A percentile compares a stretch with the other conserved stretches of the same genome.
These are phyloP conservation scores for Tonatia bakeri DNA, from an alignment of 2,113 vertebrate genomes.

Conservation along the genomic window DNA sequence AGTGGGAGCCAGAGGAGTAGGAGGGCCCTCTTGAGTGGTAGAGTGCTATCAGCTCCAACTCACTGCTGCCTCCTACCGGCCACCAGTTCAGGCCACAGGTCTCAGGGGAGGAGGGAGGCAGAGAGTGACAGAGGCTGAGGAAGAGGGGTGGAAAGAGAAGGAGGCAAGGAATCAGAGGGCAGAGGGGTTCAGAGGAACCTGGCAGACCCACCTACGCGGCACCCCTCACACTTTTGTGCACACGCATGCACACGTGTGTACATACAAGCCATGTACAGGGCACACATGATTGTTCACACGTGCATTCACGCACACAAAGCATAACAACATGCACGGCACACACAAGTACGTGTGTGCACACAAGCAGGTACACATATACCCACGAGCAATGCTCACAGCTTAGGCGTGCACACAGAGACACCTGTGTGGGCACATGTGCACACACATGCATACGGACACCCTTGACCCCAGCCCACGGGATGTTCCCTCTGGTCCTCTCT, in stretches of 20 bases:
- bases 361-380: fast-evolving
- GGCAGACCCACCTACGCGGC: not conserved
- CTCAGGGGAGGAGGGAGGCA: not conserved
- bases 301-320: not conserved
- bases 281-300: no score
- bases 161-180: not conserved
- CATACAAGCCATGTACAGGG: not conserved
- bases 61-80: not conserved
- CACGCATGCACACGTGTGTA: fast-evolving
- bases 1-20: slow-evolving; percentile 21
- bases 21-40: not conserved
- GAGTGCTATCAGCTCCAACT: not conserved
- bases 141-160: fast-evolving
- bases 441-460: not conserved
- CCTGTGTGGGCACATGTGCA: fast-evolving
- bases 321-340: not conserved
- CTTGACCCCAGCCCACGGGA: not conserved
- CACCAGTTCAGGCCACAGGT: not conserved
- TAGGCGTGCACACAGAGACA: not conserved
- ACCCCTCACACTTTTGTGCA: not conserved
- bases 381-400: fast-evolving
- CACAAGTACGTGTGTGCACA: fast-evolving
- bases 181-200: not conserved
- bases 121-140: not conserved
- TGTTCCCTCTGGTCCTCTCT: not conserved